Base-by-base conservation (phyloP, 1,140 invertebrate genomes). In the Hypothenemus hampei region DNA sequence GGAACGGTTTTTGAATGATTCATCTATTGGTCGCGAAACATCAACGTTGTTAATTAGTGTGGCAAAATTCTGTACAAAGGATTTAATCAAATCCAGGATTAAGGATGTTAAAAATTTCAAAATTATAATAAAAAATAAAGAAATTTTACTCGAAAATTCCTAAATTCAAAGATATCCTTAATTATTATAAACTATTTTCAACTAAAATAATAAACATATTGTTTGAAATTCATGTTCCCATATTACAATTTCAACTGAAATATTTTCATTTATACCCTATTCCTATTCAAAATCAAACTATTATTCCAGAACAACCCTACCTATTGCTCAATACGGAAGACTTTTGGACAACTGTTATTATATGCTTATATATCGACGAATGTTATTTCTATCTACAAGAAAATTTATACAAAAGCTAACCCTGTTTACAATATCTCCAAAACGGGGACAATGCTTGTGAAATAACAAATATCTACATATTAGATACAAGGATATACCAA, bases 261-360 rank as follows among this genome's bases (percentile, higher is more conserved):
- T n/a, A n/a, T n/a, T n/a, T n/a, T n/a, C n/a, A 46, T 26, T 7
- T 26, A 6, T 26, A 46, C 15, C 43, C 43, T 46, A 46, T 46
- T 7, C 20, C 43, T 8, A 46, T 26, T n/a, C 43, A 26, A 29
- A 46, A 46, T 18, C 8, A 16, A 13, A 46, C 43, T 13, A 10
- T 46, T 10, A 26, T 7, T 24, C 4, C 23, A 16, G 8, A 23
- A 10, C 15, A 46, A 4, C 43, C 43, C 19, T 23, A 46, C 23
- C 13, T 46, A 29, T 46, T 46, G 23, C 22, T 46, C 23, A 46
- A 6, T 15, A 43, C 5, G 7, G 18, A 43, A 5, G 40, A 43
- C 7, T 43, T 43, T 43, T 43, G 18, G 21, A 46, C 20, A 8
- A 26, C 43, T 10, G 8, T 5, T 7, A 4, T 26, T 11, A 19